Evolutionary conservation across 2,113 vertebrate species (phyloP).

Genomic region (Forbesichthys agassizii): DNA sequence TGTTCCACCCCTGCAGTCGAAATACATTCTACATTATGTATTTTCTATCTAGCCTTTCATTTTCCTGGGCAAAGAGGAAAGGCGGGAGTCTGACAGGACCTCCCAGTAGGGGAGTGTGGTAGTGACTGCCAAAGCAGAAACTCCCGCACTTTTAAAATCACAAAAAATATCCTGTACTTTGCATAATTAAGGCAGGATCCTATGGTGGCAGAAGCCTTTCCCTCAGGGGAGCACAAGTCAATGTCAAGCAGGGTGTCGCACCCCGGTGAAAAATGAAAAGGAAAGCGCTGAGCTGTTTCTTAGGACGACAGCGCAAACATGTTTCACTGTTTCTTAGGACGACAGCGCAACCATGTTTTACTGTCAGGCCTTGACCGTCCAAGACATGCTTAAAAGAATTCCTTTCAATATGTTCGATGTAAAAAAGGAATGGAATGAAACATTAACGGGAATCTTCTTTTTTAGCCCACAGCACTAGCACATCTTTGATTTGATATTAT

Average conservation of each 20-base stretch:
- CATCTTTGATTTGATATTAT: background rate
- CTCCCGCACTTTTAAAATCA: conserved; percentile 74
- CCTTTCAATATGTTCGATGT: conserved; percentile 6
- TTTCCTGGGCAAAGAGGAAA: conserved; percentile 70
- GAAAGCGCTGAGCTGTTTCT: conserved; percentile 55
- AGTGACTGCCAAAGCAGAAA: conserved; percentile 73
- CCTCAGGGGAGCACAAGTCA: conserved; percentile 65
- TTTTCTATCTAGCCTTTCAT: conserved; percentile 78
- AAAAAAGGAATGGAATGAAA: background rate
- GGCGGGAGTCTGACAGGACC: conserved; percentile 76
- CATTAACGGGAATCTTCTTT: conserved; percentile 3
- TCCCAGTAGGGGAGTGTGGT: conserved; percentile 73
- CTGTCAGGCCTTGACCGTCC: conserved; percentile 39
- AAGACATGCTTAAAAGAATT: conserved; percentile 8
- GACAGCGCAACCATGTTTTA: conserved; percentile 37
- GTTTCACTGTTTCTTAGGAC: conserved; percentile 50
- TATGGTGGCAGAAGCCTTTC: conserved; percentile 70
- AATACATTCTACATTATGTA: conserved; percentile 79
- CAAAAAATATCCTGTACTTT: conserved; percentile 78
- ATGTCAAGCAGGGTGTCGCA: conserved; percentile 69
- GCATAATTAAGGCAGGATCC: conserved; percentile 77
- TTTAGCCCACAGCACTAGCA: background rate
- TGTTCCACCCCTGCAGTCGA: conserved; percentile 75
- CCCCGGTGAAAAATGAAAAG: conserved; percentile 60
- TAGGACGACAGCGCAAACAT: conserved; percentile 41